Base-by-base conservation (phyloP, 2,888 invertebrate species). In the Caenorhabditis japonica region DNA sequence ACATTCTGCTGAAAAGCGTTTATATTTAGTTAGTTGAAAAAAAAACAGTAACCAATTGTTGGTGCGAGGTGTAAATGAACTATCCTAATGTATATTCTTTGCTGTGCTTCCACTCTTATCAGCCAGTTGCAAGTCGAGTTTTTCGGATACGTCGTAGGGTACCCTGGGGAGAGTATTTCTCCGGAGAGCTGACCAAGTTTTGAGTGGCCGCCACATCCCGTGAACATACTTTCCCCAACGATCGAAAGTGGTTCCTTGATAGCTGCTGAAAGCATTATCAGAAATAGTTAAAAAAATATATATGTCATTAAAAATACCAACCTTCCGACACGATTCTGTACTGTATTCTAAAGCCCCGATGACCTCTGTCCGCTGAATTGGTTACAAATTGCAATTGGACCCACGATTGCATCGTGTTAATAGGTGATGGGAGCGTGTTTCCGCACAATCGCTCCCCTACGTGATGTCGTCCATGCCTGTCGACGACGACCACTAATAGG, bases 41-140 rank as follows among this genome's bases (percentile, higher is more conserved):
- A 49, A 21, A 43, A 27, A 36, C n/a, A 30, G 27, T 41, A 4
- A 83, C 83, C 80, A 13, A 85, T 77, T 4, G 82, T 84, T 2
- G 78, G 59, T 1, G 85, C 76, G 10, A 89, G 84, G 52, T 89
- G 88, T 2, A 89, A 77, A 49, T 89, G 87, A n/a, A 88, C 81
- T 12, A 89, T 79, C 47, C 88, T 84, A 12, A 89, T 74, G 75
- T 89, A 89, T 43, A 90, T 88, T 41, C 88, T 84, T 68, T 88
- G 87, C 33, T 84, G 75, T 36, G 86, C 85, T 19, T 85, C 83
- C 10, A 89, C 90, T 41, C 90, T 80, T 41, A 90, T 87, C 25
- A 89, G 80, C 90, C 90, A 90, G 39, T 88, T 85, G 80, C 90
- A 90, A 8, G 88, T 88, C 12, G 89, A 80, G 39, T 88, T 88